Evolutionary conservation across 2,113 vertebrate species (phyloP).

Genomic region (Felis chaus): DNA sequence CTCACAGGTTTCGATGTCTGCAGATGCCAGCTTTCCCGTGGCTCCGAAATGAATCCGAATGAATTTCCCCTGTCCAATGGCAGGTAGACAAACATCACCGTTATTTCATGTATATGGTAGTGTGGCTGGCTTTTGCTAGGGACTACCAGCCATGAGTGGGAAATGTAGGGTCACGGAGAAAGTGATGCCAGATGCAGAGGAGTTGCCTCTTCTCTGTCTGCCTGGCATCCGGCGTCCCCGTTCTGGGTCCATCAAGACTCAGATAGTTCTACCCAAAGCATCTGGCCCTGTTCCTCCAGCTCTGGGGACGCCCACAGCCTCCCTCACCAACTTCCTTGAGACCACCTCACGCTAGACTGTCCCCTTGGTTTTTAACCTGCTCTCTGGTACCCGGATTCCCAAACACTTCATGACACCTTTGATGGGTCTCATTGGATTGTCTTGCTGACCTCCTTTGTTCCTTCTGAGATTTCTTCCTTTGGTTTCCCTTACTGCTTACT

Average conservation of each 20-base stretch:
- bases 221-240: neutral
- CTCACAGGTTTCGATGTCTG: constrained; percentile 97
- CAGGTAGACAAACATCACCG: neutral
- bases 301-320: rapidly evolving
- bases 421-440: neutral
- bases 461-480: constrained; percentile 2
- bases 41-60: constrained; percentile 96
- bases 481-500: neutral
- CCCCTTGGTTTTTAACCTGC: neutral
- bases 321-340: neutral
- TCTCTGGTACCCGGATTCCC: neutral
- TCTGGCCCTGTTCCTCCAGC: neutral
- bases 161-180: neutral
- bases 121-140: neutral
- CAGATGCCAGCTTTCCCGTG: constrained; percentile 93
- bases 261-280: neutral
- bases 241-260: neutral
- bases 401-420: neutral
- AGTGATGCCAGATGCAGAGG: neutral
- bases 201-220: neutral
- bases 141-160: neutral
- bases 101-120: neutral
- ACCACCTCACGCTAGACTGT: neutral
- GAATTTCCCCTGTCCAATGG: constrained; percentile 91
- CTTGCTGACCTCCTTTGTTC: neutral